Evolutionary conservation across 2,797 vertebrate species (phyloP).

Genomic region (Mergus octosetaceus): DNA sequence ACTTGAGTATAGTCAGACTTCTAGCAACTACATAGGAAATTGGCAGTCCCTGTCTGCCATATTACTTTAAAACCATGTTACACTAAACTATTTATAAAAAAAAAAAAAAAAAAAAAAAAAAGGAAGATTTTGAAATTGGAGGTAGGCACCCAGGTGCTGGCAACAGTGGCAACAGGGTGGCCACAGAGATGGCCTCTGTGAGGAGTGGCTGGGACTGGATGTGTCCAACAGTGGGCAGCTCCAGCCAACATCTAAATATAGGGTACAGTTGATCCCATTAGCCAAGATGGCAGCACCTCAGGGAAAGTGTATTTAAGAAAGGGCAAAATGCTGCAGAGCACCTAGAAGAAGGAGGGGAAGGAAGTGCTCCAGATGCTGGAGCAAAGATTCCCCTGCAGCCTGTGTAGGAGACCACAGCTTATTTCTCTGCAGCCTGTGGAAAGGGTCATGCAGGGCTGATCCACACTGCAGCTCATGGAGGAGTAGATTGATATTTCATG

Average conservation of each 20-base stretch:
- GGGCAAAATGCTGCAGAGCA: neutral
- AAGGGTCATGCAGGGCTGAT: too few relatives aligned
- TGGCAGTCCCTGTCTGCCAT: too few relatives aligned
- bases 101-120: neutral
- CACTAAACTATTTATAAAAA: too few relatives aligned
- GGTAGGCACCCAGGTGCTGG: fast-evolving
- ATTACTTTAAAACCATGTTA: neutral
- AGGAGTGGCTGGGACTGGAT: fast-evolving
- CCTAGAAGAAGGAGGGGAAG: neutral
- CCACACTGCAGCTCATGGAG: neutral
- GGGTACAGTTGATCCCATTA: fast-evolving
- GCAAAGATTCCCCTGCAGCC: too few relatives aligned
- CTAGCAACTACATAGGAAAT: neutral
- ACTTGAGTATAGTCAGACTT: neutral
- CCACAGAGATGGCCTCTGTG: fast-evolving
- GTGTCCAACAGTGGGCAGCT: fast-evolving
- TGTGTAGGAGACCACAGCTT: neutral
- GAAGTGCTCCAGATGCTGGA: too few relatives aligned
- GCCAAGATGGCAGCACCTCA: fast-evolving
- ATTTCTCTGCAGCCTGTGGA: too few relatives aligned
- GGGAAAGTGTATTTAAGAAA: neutral
- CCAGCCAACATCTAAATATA: fast-evolving
- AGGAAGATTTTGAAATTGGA: neutral
- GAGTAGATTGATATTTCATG: neutral
- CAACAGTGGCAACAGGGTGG: fast-evolving